Conservation (phyloP, 2,797 vertebrate species). For the Mus spretus region DNA sequence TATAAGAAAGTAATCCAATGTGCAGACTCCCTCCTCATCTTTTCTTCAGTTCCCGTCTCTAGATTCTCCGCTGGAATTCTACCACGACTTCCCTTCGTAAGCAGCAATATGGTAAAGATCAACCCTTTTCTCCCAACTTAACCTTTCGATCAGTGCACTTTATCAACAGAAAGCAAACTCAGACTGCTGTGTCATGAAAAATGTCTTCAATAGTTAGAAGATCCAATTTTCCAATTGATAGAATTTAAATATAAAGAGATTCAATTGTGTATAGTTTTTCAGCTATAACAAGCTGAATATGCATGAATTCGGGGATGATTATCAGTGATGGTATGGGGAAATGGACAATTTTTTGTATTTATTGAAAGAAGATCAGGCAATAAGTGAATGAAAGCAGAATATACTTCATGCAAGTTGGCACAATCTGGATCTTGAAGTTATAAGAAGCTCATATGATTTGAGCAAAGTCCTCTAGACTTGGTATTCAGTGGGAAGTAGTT, state of each 20-base stretch:
- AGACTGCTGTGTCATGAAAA: not conserved
- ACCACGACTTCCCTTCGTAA: not conserved
- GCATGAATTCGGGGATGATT: not conserved
- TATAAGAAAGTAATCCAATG: not conserved
- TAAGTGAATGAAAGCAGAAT: not conserved
- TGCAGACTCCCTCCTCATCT: not conserved
- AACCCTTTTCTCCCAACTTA: not conserved
- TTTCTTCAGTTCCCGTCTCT: not conserved
- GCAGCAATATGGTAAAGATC: not conserved
- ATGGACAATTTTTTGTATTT: not conserved
- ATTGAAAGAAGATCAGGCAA: not conserved
- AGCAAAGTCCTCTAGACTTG: not conserved
- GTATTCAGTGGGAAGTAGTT: not conserved
- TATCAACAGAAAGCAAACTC: not conserved
- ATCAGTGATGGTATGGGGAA: not conserved
- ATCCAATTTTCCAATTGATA: not conserved
- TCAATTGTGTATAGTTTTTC: not conserved
- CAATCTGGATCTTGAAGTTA: not conserved
- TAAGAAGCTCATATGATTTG: not conserved
- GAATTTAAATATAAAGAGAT: not conserved
- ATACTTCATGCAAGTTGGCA: not conserved
- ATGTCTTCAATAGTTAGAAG: slow-evolving; percentile 11
- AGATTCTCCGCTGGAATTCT: not conserved
- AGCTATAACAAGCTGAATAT: not conserved
- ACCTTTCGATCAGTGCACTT: not conserved